phyloP scores from a whole-genome alignment of 2,797 vertebrate species.

The Phoeniculus purpureus region DNA sequence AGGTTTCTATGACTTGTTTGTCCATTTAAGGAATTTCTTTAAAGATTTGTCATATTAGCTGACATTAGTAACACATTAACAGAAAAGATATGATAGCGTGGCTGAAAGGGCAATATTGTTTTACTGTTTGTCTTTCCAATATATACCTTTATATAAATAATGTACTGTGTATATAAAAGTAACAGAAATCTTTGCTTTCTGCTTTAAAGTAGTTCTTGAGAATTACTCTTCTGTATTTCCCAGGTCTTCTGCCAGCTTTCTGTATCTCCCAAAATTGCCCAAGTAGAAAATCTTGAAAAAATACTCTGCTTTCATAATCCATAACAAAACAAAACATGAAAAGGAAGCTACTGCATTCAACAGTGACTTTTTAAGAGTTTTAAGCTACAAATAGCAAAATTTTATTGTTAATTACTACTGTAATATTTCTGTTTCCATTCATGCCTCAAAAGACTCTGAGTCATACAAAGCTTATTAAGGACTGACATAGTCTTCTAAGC shows the following conservation, averaged over 20 bases:
- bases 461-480: background rate
- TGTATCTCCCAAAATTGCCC: background rate
- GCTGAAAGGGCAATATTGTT: background rate
- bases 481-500: background rate
- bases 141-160: background rate
- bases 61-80: background rate
- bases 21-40: background rate
- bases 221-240: background rate
- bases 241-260: background rate
- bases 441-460: background rate
- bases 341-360: background rate
- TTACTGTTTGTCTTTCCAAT: background rate
- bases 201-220: background rate
- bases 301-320: background rate
- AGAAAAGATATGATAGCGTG: background rate
- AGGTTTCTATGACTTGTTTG: background rate
- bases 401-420: background rate
- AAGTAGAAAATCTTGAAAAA: background rate
- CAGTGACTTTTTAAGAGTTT: background rate
- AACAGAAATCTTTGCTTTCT: background rate
- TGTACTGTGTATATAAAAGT: background rate
- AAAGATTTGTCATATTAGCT: background rate
- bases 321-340: background rate
- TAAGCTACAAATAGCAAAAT: background rate
- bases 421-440: background rate